phyloP scores from a whole-genome alignment of 2,888 invertebrate genomes.

The Pterostichus madidus region DNA sequence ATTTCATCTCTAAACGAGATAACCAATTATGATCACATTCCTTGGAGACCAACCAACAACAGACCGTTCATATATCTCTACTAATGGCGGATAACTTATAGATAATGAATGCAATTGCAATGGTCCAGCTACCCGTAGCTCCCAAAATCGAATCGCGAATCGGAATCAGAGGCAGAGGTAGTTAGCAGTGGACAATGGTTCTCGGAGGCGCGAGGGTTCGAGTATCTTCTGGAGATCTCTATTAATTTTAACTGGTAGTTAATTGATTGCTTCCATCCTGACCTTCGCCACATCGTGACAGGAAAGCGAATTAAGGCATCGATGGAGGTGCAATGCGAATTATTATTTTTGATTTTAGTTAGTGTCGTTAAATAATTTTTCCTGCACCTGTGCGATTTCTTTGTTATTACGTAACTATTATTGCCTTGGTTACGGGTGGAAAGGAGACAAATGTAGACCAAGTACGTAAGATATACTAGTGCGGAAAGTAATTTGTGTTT shows the following conservation, averaged over 20 bases:
- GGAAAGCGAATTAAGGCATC: background rate
- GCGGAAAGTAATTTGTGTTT: too few relatives aligned
- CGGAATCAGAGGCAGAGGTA: background rate
- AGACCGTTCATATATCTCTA: background rate
- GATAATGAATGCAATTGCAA: background rate
- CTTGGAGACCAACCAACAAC: background rate
- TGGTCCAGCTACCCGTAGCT: background rate
- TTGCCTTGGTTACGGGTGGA: too few relatives aligned
- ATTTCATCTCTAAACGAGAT: conserved; percentile 4
- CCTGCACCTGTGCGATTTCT: too few relatives aligned
- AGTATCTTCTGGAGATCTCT: conserved; percentile 2
- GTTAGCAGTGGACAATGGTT: conserved; percentile 15
- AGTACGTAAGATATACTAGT: too few relatives aligned
- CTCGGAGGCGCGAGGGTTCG: background rate
- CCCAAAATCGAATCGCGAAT: too few relatives aligned
- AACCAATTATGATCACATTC: background rate
- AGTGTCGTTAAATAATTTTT: too few relatives aligned
- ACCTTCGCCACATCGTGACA: background rate
- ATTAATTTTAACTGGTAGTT: conserved; percentile 26
- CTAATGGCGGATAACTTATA: background rate
- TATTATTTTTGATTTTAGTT: too few relatives aligned
- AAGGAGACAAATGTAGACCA: too few relatives aligned
- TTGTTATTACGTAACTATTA: too few relatives aligned
- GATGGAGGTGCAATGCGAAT: background rate
- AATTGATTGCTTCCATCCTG: background rate